Evolutionary conservation across 2,888 invertebrate genomes (phyloP), one percentile per base, ranked within the genome.

Genomic region (Lasiommata megera): DNA sequence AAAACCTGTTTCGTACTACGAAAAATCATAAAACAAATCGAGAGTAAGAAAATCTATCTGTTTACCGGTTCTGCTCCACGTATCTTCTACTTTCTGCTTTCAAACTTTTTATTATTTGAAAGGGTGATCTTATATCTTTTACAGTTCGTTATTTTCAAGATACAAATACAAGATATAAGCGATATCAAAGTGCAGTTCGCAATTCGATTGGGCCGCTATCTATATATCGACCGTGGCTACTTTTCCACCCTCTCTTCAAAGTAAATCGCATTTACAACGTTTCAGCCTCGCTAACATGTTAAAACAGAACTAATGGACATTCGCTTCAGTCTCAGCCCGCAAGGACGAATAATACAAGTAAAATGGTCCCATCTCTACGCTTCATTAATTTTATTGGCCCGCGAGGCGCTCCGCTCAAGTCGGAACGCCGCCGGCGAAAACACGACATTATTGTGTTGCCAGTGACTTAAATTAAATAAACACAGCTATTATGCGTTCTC

Each of bases 231-330:
- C 85, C 82, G 79, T 66, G 62, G 62, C 85, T 82, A 85, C 85
- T 88, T 80, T 82, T 84, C 87, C 84, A 85, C 86, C 88, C 89
- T 82, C 88, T 80, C 84, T 79, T 77, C 77, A 82, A 77, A 87
- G 86, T 86, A 89, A 90, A 90, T 90, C 88, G 87, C 84, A 90
- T 90, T 90, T 89, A 85, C 87, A 88, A 88, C 86, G 85, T 89
- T 89, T 90, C 90, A 89, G 88, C 88, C 82, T 88, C 87, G 87
- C 89, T 90, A 90, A 90, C 89, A 90, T 89, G 90, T 90, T 90
- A 89, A 90, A 90, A 90, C 88, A 89, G 90, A 90, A 90, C 90
- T 89, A 90, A 90, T 90, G 89, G 89, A 89, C 89, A 90, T 90
- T 90, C 89, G 89, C 84, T 90, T 77, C 88, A 88, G 88, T 88